phyloP scores from a whole-genome alignment of 1,140 invertebrate genomes.

The Hylyphantes graminicola region DNA sequence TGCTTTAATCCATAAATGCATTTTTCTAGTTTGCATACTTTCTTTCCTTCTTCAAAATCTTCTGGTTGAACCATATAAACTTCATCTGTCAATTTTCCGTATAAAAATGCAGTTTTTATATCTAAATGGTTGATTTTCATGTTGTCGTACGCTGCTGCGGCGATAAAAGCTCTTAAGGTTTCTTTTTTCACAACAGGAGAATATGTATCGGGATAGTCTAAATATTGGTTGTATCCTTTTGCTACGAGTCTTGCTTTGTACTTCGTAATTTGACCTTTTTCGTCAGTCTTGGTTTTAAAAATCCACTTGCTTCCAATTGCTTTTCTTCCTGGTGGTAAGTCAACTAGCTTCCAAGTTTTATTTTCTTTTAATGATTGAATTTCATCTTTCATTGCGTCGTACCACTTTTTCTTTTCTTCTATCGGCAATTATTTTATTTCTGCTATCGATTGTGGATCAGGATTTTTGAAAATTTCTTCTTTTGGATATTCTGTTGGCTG shows the following conservation, averaged over 20 bases:
- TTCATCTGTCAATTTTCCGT: slow-evolving; percentile 66
- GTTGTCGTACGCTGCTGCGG: slow-evolving; percentile 62
- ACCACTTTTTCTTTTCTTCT: too few relatives aligned
- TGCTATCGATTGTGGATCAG: too few relatives aligned
- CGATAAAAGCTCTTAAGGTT: slow-evolving; percentile 64
- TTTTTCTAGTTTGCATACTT: slow-evolving; percentile 1
- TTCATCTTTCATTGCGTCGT: not conserved
- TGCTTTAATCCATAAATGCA: slow-evolving; percentile 38
- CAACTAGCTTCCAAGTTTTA: slow-evolving; percentile 7
- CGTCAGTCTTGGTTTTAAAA: slow-evolving; percentile 43
- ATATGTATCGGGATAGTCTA: slow-evolving; percentile 66
- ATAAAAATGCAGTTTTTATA: slow-evolving; percentile 67
- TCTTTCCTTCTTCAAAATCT: slow-evolving; percentile 13
- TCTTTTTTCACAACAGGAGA: slow-evolving; percentile 64
- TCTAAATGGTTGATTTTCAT: slow-evolving; percentile 65
- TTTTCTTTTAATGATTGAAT: not conserved
- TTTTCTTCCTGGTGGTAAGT: not conserved
- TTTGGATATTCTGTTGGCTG: too few relatives aligned
- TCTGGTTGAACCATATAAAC: slow-evolving; percentile 66
- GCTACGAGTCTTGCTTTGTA: slow-evolving; percentile 68
- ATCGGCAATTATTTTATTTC: too few relatives aligned
- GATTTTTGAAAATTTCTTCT: too few relatives aligned
- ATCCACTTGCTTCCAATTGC: slow-evolving; percentile 45
- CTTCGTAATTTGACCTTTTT: slow-evolving; percentile 40
- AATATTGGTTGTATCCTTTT: slow-evolving; percentile 65